phyloP scores from a whole-genome alignment of 2,888 invertebrate genomes.

The Epirrhoe tristata region DNA sequence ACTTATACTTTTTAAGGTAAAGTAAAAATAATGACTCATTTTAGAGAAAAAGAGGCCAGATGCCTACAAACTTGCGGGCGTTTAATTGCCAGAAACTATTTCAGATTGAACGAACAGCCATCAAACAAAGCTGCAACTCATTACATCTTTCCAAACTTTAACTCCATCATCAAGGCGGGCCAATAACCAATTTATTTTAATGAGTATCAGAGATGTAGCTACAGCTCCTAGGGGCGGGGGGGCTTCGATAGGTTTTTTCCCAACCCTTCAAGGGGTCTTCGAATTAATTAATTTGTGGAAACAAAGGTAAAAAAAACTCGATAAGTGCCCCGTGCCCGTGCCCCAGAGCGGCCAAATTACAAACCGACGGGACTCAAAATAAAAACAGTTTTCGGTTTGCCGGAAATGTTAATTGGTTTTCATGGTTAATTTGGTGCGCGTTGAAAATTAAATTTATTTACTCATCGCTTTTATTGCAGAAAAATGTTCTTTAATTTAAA shows the following conservation, averaged over 20 bases:
- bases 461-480: slow-evolving; percentile 23
- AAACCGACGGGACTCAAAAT: slow-evolving; percentile 36
- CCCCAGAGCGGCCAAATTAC: slow-evolving; percentile 45
- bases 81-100: slow-evolving; percentile 16
- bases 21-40: not conserved
- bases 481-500: not conserved
- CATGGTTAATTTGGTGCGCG: slow-evolving; percentile 28
- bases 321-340: slow-evolving; percentile 46
- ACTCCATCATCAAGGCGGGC: slow-evolving; percentile 35
- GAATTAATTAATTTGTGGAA: slow-evolving; percentile 59
- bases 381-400: slow-evolving; percentile 39
- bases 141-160: slow-evolving; percentile 36
- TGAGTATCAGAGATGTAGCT: slow-evolving; percentile 41
- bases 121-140: slow-evolving; percentile 25
- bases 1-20: too few relatives aligned
- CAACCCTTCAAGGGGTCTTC: slow-evolving; percentile 43
- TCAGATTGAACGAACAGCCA: slow-evolving; percentile 19
- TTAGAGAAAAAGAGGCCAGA: not conserved
- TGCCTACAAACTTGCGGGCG: not conserved
- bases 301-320: slow-evolving; percentile 51
- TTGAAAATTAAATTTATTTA: slow-evolving; percentile 31
- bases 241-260: slow-evolving; percentile 47
- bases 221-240: slow-evolving; percentile 32
- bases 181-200: slow-evolving; percentile 43
- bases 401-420: slow-evolving; percentile 37